Evolutionary conservation across 2,113 vertebrate species (phyloP), one percentile per base, ranked within the genome.

Genomic region (Lepisosteus osseus): DNA sequence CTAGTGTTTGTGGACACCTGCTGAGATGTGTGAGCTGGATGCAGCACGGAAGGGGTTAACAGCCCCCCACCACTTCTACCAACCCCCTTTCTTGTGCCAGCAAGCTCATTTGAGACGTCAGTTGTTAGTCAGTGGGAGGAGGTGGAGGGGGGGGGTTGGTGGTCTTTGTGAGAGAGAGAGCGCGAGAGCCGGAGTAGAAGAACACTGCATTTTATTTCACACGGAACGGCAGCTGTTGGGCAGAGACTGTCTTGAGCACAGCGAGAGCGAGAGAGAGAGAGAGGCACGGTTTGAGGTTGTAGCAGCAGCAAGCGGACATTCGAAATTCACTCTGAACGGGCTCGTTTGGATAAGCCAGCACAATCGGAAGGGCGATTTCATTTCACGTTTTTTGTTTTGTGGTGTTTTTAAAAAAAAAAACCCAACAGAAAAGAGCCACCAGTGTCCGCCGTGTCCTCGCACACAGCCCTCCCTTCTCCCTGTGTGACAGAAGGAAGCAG

Each of bases 201-300:
- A 69, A 85, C 84, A 86, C 65, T 75, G 84, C 72, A 86, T 89
- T 90, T 86, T 86, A 85, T 88, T 90, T 90, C 87, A 87, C 84
- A 87, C 82, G 82, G 86, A 82, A 76, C 83, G 86, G 82, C 89
- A 90, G 89, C 86, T 81, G 82, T 81, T 84, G 71, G 77, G 78
- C 76, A 69, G 70, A 54, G 65, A 85, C 85, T 83, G 86, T 86
- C 81, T 89, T 87, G 78, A 88, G 86, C 83, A 81, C 80, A 81
- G 85, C 81, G 79, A 82, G 78, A 62, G 62, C 1, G 29, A 84
- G 65, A 40, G 57, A 70, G 74, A 65, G 47, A 68, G 55, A 55
- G 56, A 68, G 43, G 66, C 68, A 54, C 65, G n/a, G 85, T 70
- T 78, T 84, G 84, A 68, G 74, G 72, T 70, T 41, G 72, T 70